These are phyloP conservation scores for Solea senegalensis DNA, from an alignment of 2,113 vertebrate species.

Conservation along the genomic window DNA sequence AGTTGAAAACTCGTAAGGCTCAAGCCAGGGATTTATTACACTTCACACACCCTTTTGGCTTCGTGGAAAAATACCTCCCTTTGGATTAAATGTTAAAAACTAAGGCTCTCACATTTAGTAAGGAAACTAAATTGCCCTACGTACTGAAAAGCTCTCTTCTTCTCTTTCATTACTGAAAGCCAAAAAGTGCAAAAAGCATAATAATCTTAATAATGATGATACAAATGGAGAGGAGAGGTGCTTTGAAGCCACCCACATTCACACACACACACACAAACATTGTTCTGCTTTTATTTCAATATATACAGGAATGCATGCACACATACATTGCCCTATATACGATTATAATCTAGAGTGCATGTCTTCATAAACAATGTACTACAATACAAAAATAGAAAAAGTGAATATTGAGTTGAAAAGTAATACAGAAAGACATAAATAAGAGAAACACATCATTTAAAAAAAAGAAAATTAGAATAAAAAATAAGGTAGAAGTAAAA, in stretches of 20 bases:
- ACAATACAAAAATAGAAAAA: too few relatives aligned
- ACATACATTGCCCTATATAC: background rate
- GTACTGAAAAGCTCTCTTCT: conserved; percentile 62
- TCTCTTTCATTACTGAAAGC: conserved; percentile 43
- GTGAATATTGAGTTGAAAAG: too few relatives aligned
- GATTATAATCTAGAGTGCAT: too few relatives aligned
- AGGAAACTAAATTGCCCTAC: conserved; percentile 77
- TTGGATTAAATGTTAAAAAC: conserved; percentile 82
- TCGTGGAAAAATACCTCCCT: conserved; percentile 74
- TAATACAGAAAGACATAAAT: too few relatives aligned
- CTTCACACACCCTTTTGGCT: conserved; percentile 75
- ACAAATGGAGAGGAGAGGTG: conserved; percentile 13
- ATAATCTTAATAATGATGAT: conserved; percentile 40
- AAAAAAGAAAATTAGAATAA: too few relatives aligned
- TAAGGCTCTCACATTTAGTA: conserved; percentile 73
- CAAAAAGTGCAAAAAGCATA: conserved; percentile 53
- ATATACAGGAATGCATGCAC: conserved; percentile 15
- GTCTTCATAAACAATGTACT: too few relatives aligned
- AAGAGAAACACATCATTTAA: too few relatives aligned
- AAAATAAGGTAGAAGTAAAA: too few relatives aligned
- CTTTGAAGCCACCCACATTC: conserved; percentile 29
- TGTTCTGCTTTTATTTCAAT: conserved; percentile 5
- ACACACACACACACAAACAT: conserved; percentile 28
- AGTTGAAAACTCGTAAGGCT: conserved; percentile 68
- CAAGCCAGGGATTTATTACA: conserved; percentile 79